These are phyloP conservation scores for Tribolium madens DNA, from an alignment of 1,140 invertebrate genomes.

Conservation along the genomic window DNA sequence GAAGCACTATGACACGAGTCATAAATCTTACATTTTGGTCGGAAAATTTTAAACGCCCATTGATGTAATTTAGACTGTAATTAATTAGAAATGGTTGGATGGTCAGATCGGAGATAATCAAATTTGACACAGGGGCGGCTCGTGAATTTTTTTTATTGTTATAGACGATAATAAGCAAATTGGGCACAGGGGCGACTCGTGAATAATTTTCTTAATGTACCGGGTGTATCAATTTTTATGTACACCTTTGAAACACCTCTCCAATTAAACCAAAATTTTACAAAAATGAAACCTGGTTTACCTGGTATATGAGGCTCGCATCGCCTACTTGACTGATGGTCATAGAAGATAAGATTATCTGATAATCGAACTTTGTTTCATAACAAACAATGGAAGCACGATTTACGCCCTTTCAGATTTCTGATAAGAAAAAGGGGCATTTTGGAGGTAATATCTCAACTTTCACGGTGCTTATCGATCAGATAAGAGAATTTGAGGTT, in stretches of 20 bases:
- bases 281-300: no score
- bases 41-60: background rate
- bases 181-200: no score
- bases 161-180: no score
- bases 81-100: background rate
- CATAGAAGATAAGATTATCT: background rate
- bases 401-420: background rate
- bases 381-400: background rate
- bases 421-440: background rate
- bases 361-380: background rate
- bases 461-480: background rate
- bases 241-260: no score
- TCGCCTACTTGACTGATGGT: background rate
- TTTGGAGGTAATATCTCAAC: background rate
- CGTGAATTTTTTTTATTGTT: background rate
- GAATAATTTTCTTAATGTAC: no score
- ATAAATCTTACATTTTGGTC: background rate
- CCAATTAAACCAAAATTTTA: no score
- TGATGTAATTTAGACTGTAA: background rate
- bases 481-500: background rate
- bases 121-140: background rate
- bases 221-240: no score
- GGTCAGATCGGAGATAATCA: no score
- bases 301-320: background rate
- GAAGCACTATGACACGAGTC: background rate